phyloP scores from a whole-genome alignment of 2,888 invertebrate genomes.

The Patella ulyssiponensis region DNA sequence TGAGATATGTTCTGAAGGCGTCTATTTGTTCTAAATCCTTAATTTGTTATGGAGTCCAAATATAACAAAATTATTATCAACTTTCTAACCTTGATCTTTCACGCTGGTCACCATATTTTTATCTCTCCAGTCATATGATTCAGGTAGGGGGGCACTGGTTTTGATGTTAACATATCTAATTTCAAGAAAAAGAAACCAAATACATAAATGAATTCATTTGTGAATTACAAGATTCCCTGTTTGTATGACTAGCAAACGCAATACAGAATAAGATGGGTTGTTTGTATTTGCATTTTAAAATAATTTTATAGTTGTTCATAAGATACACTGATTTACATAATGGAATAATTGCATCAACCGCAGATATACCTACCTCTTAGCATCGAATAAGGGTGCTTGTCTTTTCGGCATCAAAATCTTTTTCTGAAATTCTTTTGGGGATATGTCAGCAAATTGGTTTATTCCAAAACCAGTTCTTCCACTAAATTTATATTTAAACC shows the following conservation, averaged over 20 bases:
- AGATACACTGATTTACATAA: too few species aligned
- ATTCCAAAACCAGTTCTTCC: slow-evolving; percentile 52
- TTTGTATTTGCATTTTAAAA: too few species aligned
- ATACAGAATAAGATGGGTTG: too few species aligned
- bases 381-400: slow-evolving; percentile 36
- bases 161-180: background rate
- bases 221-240: too few species aligned
- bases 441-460: slow-evolving; percentile 63
- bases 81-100: slow-evolving; percentile 61
- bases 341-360: too few species aligned
- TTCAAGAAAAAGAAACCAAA: too few species aligned
- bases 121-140: slow-evolving; percentile 61
- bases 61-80: background rate
- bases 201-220: too few species aligned
- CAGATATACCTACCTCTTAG: too few species aligned
- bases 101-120: slow-evolving; percentile 60
- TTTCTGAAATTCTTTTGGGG: slow-evolving; percentile 52
- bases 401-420: slow-evolving; percentile 56
- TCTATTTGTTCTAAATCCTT: background rate
- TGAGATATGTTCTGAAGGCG: too few species aligned
- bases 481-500: slow-evolving; percentile 29
- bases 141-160: slow-evolving; percentile 45
- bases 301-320: too few species aligned
- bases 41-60: too few species aligned
- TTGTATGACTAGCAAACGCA: too few species aligned